A percentile compares a stretch with the other conserved stretches of the same genome.
These are phyloP conservation scores for Caerostris extrusa DNA, from an alignment of 1,140 invertebrate species.

Conservation along the genomic window DNA sequence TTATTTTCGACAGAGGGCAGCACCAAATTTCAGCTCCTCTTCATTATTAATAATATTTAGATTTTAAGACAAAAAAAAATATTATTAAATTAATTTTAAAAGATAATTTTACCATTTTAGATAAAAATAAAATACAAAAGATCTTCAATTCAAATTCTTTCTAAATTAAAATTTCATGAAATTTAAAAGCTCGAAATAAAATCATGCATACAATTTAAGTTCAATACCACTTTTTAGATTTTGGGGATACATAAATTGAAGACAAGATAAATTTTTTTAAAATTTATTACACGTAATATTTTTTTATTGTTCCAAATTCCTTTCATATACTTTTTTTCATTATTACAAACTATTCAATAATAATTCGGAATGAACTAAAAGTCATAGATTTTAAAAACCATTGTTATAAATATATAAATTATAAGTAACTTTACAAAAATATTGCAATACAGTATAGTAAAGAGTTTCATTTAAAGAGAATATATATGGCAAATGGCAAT, in stretches of 20 bases:
- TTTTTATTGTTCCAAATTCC: too few relatives aligned
- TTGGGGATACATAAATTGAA: too few relatives aligned
- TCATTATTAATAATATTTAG: too few relatives aligned
- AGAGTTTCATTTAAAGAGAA: background rate
- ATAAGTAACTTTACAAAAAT: background rate
- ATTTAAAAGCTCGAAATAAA: background rate
- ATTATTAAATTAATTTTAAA: background rate
- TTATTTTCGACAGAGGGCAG: slow-evolving; percentile 26
- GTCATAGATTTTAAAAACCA: background rate
- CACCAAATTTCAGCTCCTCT: background rate
- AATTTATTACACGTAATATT: too few relatives aligned
- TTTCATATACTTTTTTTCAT: too few relatives aligned
- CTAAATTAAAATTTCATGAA: background rate
- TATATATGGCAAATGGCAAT: background rate
- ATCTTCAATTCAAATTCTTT: background rate
- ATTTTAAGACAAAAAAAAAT: background rate
- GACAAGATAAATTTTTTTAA: too few relatives aligned
- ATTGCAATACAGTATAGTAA: background rate
- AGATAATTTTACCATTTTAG: too few relatives aligned
- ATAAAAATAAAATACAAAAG: background rate
- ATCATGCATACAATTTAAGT: background rate
- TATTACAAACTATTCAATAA: too few relatives aligned
- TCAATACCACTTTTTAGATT: too few relatives aligned
- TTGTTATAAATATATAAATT: background rate
- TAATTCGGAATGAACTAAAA: background rate